Base-by-base conservation (phyloP, 1,140 invertebrate species). In the Brachionus rotundiformis region DNA sequence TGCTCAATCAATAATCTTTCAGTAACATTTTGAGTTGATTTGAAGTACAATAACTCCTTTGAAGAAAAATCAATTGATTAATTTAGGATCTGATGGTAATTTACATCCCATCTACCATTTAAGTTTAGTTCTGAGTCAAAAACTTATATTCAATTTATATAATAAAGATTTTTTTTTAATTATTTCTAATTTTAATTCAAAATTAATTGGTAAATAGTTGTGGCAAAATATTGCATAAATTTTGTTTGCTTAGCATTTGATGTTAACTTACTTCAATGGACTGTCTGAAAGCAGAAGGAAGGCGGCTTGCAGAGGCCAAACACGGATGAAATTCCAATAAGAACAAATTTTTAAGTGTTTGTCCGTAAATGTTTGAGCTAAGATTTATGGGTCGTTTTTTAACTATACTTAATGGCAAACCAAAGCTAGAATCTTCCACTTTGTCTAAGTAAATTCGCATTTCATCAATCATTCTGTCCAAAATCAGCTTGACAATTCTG, bases 291-390 rank as follows among this genome's bases (percentile, higher is more conserved):
- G 87, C 85, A 19, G 84, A 76, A 23, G 87, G 86, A 13, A 88
- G 83, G 8, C 84, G 84, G 82, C 85, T 85, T 36, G 86, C 86
- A 19, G 87, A 83, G 36, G 86, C 85, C 33, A 88, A 82, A 33
- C 85, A 87, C 10, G 87, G 87, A 77, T 88, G 87, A 76, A 87
- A 88, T 83, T 88, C 87, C 23, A 88, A 79, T 83, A 88, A 84
- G 76, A 84, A 88, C n/a, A 87, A 82, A 81, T 86, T 86, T 82
- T 85, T 85, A 83, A 88, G 73, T 23, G 86, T 86, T 71, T 86
- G 84, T 33, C 87, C 87, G 82, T 63, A 59, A 25, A 59, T 33
- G 33, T 79, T 79, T 23, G 68, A 73, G 10, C 68, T 79, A 19
- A 79, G 47, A 79, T 79, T 79, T 4, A 79, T 39, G 10, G 31